Conservation (phyloP, 2,113 vertebrate genomes). For the Lampris incognitus region DNA sequence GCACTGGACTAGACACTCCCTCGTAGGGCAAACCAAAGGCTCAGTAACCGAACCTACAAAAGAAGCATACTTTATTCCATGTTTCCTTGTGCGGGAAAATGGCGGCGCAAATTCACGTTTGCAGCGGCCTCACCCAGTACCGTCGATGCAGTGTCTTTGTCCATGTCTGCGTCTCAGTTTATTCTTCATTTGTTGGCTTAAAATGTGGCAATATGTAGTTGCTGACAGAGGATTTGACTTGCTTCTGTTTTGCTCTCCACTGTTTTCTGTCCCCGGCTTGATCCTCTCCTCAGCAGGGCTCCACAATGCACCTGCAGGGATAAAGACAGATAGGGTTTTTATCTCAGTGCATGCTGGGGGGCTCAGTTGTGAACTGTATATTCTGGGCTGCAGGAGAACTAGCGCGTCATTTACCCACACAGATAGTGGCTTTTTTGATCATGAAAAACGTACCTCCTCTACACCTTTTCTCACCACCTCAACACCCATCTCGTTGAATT, state of each 20-base stretch:
- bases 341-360: background rate
- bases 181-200: too few species aligned
- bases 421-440: conserved; percentile 56
- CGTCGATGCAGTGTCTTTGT: too few species aligned
- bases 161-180: too few species aligned
- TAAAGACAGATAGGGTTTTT: conserved; percentile 7
- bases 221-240: background rate
- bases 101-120: too few species aligned
- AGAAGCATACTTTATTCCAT: too few species aligned
- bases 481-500: too few species aligned
- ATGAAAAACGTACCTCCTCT: conserved; percentile 52
- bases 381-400: conserved; percentile 31
- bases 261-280: conserved; percentile 11
- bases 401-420: conserved; percentile 37
- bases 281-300: background rate
- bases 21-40: too few species aligned
- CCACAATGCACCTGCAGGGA: conserved; percentile 5
- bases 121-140: too few species aligned
- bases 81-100: too few species aligned
- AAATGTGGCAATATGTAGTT: background rate
- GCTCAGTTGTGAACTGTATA: conserved; percentile 37
- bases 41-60: too few species aligned
- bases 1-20: too few species aligned
- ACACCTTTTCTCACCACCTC: conserved; percentile 14
- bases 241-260: background rate